Percentiles rank a stretch among this genome's conserved stretches.
Conservation (phyloP, 2,888 invertebrate genomes). For the Peribatodes rhomboidaria region DNA sequence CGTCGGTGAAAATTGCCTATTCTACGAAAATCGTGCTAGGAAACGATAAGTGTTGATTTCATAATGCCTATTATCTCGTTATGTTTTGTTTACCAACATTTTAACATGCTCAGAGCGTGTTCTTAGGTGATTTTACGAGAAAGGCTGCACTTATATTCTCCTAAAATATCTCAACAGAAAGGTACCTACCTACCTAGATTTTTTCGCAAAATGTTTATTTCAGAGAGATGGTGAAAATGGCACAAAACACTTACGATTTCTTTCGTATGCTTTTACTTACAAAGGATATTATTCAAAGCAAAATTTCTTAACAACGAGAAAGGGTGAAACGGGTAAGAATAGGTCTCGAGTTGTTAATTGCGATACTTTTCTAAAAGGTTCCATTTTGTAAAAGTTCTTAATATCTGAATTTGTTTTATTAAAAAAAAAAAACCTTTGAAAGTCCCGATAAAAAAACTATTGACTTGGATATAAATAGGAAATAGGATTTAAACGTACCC, state of each 20-base stretch:
- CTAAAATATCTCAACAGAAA: not conserved
- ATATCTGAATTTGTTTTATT: no score
- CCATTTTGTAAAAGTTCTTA: no score
- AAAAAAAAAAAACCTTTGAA: no score
- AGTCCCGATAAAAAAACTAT: no score
- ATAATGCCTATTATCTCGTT: slow-evolving; percentile 8
- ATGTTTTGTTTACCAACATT: slow-evolving; percentile 19
- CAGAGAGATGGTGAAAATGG: slow-evolving; percentile 9
- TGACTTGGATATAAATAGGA: no score
- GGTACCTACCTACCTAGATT: not conserved
- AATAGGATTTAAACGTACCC: no score
- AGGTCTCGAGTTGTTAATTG: no score
- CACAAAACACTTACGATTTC: slow-evolving; percentile 23
- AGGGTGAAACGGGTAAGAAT: slow-evolving; percentile 5
- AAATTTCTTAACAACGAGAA: slow-evolving; percentile 2
- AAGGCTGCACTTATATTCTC: not conserved
- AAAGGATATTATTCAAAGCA: slow-evolving; percentile 2
- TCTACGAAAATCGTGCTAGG: slow-evolving; percentile 14
- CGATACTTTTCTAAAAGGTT: no score
- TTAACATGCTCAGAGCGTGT: not conserved
- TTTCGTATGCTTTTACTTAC: slow-evolving; percentile 20
- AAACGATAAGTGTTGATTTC: slow-evolving; percentile 21
- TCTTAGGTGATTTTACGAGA: not conserved
- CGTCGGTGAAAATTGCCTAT: slow-evolving; percentile 23
- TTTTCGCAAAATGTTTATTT: slow-evolving; percentile 5